Conservation (phyloP, 1,140 invertebrate species). For the Onthophagus taurus region DNA sequence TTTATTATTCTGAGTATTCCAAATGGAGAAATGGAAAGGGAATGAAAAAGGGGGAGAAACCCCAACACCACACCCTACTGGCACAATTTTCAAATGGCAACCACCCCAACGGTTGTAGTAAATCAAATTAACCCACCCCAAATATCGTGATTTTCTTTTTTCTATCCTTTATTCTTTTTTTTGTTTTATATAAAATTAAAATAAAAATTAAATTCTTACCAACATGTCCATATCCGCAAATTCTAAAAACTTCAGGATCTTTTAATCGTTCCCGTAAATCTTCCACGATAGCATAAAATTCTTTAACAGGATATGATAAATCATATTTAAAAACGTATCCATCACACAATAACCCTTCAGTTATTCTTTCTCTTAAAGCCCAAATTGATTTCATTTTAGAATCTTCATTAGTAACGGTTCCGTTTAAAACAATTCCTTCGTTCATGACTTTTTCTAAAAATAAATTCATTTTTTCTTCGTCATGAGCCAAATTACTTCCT, state of each 20-base stretch:
- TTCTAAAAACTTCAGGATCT: slow-evolving; percentile 45
- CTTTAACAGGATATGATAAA: slow-evolving; percentile 73
- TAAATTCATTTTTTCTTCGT: slow-evolving; percentile 73
- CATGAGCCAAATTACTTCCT: slow-evolving; percentile 71
- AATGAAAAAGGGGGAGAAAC: too few relatives aligned
- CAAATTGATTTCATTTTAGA: slow-evolving; percentile 71
- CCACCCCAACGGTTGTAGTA: too few relatives aligned
- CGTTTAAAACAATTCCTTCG: slow-evolving; percentile 64
- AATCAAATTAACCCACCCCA: too few relatives aligned
- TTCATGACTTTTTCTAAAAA: slow-evolving; percentile 71
- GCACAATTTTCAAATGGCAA: too few relatives aligned
- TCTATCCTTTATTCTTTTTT: too few relatives aligned
- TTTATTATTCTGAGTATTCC: too few relatives aligned
- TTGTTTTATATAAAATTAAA: too few relatives aligned
- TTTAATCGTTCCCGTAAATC: slow-evolving; percentile 58
- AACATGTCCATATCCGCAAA: slow-evolving; percentile 87
- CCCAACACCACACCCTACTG: too few relatives aligned
- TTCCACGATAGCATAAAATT: slow-evolving; percentile 77
- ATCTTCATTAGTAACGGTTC: slow-evolving; percentile 71
- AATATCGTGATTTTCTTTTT: too few relatives aligned
- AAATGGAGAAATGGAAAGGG: too few relatives aligned
- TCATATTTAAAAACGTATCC: slow-evolving; percentile 97
- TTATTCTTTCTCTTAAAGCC: slow-evolving; percentile 76
- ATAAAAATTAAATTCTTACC: slow-evolving; percentile 42
- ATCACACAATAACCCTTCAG: slow-evolving; percentile 66